A percentile compares a stretch with the other conserved stretches of the same genome.
Conservation (phyloP, 2,797 vertebrate genomes). For the Pipistrellus nathusii region DNA sequence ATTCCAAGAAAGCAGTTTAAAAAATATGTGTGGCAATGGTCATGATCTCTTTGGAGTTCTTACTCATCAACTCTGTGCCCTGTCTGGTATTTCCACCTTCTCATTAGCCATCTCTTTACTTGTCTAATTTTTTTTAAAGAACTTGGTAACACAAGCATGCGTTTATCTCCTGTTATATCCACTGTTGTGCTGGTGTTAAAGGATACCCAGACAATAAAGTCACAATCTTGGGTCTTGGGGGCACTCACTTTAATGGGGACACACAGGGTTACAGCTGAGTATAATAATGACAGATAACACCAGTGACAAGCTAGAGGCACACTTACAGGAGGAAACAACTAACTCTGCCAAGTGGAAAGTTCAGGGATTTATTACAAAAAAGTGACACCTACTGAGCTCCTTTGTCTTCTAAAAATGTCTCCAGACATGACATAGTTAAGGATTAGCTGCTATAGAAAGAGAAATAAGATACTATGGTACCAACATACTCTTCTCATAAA, state of each 20-base stretch:
- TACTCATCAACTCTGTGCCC: not conserved
- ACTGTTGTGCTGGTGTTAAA: not conserved
- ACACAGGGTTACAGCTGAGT: not conserved
- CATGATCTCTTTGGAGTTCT: not conserved
- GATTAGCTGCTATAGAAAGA: not conserved
- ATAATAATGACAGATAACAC: not conserved
- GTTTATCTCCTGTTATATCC: not conserved
- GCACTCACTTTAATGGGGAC: not conserved
- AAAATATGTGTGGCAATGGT: not conserved
- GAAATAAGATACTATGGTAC: not conserved
- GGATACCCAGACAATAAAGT: not conserved
- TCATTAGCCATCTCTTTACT: not conserved
- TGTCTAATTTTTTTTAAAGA: not conserved
- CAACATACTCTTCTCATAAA: not conserved
- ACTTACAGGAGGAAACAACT: not conserved
- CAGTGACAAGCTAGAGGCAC: not conserved
- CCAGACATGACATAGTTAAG: not conserved
- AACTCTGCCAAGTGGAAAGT: not conserved
- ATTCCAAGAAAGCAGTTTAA: not conserved
- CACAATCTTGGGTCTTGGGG: not conserved
- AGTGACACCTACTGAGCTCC: not conserved
- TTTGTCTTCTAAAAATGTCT: conserved; percentile 8
- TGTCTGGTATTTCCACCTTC: not conserved
- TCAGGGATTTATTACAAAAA: not conserved
- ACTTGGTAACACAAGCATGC: not conserved